Evolutionary conservation across 2,888 invertebrate genomes (phyloP), one percentile per base, ranked within the genome.

Genomic region (Amblyjoppa proteus): DNA sequence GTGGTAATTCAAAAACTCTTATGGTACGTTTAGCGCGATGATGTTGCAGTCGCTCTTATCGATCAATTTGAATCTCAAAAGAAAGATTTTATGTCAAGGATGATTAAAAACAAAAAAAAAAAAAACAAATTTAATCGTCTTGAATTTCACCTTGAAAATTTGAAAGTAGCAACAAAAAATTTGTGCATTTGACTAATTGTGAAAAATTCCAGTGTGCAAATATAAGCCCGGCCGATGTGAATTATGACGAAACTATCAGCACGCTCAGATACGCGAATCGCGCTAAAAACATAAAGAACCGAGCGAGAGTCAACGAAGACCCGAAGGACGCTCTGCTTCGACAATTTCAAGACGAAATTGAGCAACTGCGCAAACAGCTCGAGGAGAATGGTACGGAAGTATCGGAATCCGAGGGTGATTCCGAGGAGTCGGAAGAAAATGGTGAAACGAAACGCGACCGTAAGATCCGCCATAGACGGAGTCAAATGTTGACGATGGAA

Each of bases 221-320:
- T 90, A 96, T 99, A 58, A 99, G 99, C n/a, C 99, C 99, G 4
- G 98, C 99, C 0, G 98, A 98, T 92, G 95, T 97, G 86, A 99
- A 99, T 95, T 99, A 98, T 93, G 99, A 99, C 92, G 99, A 99
- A 94, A 98, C 99, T 0, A 97, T 99, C 88, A 99, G 99, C 91
- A 99, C 99, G 0, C 95, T 99, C 81, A 96, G 99, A 0, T 99
- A 99, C 95, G 99, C 99, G 0, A 99, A 98, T 95, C 96, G 99
- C 77, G 99, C 99, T 13, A 99, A 99, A 95, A 99, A 98, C 93
- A 99, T 99, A 88, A 97, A 98, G 94, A 99, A 99, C 95, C 97
- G 97, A 90, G 99, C 99, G 82, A 97, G 97, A 91, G 97, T 99
- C 86, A 99, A 99, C 94, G 99, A 99, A 93, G 99, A 99, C 94